Evolutionary conservation across 2,888 invertebrate species (phyloP).

Genomic region (Oxycera nigricornis): DNA sequence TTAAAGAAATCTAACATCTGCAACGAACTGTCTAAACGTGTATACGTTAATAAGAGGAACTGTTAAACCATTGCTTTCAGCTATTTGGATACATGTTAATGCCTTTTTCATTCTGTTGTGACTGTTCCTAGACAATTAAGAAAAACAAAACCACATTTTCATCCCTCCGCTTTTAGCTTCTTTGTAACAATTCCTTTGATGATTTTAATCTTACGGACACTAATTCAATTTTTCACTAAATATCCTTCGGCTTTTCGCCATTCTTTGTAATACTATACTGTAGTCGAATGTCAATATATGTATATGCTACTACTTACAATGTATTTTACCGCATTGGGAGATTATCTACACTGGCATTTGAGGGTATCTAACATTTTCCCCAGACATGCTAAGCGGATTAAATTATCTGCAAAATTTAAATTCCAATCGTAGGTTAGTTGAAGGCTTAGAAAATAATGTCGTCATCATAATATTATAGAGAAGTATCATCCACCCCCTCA

Average conservation of each 20-base stretch:
- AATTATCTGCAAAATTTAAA: conserved; percentile 47
- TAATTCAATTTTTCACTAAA: not conserved
- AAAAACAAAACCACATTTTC: too few species aligned
- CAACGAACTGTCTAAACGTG: too few species aligned
- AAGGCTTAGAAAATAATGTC: conserved; percentile 40
- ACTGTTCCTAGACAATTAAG: too few species aligned
- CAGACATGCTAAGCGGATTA: conserved; percentile 45
- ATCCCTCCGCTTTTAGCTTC: too few species aligned
- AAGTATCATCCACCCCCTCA: not conserved
- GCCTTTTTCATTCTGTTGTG: too few species aligned
- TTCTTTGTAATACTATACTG: not conserved
- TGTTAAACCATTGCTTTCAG: too few species aligned
- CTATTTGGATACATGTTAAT: too few species aligned
- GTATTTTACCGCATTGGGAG: not conserved
- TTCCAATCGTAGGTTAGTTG: conserved; percentile 40
- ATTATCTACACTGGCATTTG: not conserved
- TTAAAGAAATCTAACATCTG: too few species aligned
- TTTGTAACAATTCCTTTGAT: not conserved
- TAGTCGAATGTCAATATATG: not conserved
- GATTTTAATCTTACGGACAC: not conserved
- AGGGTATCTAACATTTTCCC: conserved; percentile 22
- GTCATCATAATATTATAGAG: conserved; percentile 3
- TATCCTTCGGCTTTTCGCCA: not conserved
- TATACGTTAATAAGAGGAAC: too few species aligned
- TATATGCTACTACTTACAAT: not conserved